Percentiles rank a stretch among this genome's conserved stretches.
Evolutionary conservation across 2,113 vertebrate genomes (phyloP).

Genomic region (Narcine bancroftii): DNA sequence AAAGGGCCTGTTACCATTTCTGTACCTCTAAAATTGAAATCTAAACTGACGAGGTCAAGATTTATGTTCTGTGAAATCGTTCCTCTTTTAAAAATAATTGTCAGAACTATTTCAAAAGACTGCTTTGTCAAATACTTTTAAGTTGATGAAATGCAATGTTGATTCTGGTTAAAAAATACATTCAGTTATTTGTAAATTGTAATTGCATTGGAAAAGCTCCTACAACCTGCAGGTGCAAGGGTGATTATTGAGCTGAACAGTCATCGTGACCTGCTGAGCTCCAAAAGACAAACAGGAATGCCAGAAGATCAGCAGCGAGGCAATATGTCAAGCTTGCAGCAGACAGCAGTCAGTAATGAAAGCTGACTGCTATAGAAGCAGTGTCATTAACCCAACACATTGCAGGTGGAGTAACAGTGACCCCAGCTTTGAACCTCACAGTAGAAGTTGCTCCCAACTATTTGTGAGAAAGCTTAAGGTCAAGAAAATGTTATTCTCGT

Average conservation of each 20-base stretch:
- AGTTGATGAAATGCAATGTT: not conserved
- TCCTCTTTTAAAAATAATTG: not conserved
- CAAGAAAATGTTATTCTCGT: not conserved
- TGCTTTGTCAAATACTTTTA: not conserved
- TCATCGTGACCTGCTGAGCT: slow-evolving; percentile 7
- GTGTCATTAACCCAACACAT: not conserved
- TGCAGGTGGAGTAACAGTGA: not conserved
- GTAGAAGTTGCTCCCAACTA: not conserved
- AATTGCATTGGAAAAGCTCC: not conserved
- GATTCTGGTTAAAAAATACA: not conserved
- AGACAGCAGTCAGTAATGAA: not conserved
- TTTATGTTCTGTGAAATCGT: not conserved
- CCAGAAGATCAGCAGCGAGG: not conserved
- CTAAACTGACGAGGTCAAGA: too few species aligned
- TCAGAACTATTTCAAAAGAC: not conserved
- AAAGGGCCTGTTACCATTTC: too few species aligned
- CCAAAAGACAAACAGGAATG: not conserved
- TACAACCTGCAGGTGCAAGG: not conserved
- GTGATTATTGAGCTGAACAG: not conserved
- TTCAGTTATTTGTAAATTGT: not conserved
- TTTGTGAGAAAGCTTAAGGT: not conserved
- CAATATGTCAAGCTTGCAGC: not conserved
- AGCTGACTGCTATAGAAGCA: not conserved
- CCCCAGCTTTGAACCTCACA: not conserved
- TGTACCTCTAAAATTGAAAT: not conserved